Base-by-base conservation (phyloP, 2,797 vertebrate species). In the Argyrosomus regius region DNA sequence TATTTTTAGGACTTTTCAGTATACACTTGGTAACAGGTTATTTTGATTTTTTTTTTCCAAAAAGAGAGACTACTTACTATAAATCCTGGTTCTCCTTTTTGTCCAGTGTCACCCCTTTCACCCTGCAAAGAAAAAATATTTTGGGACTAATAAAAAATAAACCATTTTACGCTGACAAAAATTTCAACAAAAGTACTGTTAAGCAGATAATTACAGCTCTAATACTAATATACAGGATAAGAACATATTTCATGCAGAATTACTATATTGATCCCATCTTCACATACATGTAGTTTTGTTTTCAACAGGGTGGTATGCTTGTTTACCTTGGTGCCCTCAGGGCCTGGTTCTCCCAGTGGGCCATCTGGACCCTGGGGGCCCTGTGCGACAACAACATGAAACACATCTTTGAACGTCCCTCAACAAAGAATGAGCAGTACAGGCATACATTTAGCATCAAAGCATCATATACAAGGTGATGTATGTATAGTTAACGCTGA, bases 301-400 rank as follows among this genome's bases (percentile, higher is more conserved):
- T 65, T 63, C 7, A 24, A 46, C 52, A 63, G 12, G 26, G 35
- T 58, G 24, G 43, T 31, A 28, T 63, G 22, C 9, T 11, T 39
- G 41, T 48, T 85, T 96, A 99, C 98, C 97, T 97, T 98, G 83
- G 88, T 69, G 72, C 98, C 98, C 86, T 96, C 94, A 72, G 87
- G 88, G 58, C 98, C 98, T 50, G 93, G 89, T 53, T 99, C 98
- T 93, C 98, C 98, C 11, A 78, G 59, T 49, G 94, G 95, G 84
- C 98, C 98, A 3, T 99, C 98, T 9, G 94, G 86, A 89, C 98
- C 98, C 90, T 77, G 94, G 60, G 97, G 97, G 18, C 98, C 98
- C 98, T 99, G 61, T 66, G 49, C 73, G 70, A 92, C 66, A 88
- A 56, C 86, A 90, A 76, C 86, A 91, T 10, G 22, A 91, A 41